phyloP scores from a whole-genome alignment of 2,113 vertebrate genomes.

The Danionella cerebrum region DNA sequence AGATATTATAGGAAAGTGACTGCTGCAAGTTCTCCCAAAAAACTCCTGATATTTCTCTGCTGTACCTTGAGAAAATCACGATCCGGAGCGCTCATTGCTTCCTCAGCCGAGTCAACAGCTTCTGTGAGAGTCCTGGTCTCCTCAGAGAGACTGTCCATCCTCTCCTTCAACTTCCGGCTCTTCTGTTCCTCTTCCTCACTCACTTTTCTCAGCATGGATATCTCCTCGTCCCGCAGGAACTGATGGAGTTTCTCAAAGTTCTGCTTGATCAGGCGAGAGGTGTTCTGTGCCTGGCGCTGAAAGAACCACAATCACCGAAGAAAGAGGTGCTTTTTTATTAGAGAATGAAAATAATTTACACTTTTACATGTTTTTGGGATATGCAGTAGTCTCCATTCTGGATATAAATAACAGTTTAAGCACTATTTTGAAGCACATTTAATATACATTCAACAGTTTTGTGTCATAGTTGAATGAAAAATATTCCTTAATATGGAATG shows the following conservation, averaged over 20 bases:
- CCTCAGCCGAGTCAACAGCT: slow-evolving; percentile 32
- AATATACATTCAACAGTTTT: too few species aligned
- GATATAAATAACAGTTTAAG: too few species aligned
- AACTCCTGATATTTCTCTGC: background rate
- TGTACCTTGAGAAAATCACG: slow-evolving; percentile 43
- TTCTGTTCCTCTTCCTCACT: slow-evolving; percentile 51
- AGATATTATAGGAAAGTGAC: too few species aligned
- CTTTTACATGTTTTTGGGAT: background rate
- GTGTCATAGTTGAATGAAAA: too few species aligned
- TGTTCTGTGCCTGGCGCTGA: slow-evolving; percentile 42
- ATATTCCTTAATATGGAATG: too few species aligned
- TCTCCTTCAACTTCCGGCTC: slow-evolving; percentile 39
- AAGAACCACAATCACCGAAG: background rate
- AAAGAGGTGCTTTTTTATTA: too few species aligned
- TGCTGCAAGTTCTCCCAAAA: too few species aligned
- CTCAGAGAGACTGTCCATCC: slow-evolving; percentile 29
- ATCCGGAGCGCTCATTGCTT: slow-evolving; percentile 36
- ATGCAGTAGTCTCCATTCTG: too few species aligned
- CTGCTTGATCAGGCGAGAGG: slow-evolving; percentile 32
- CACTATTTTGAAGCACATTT: too few species aligned
- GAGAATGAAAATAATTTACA: background rate
- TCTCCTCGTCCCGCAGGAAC: slow-evolving; percentile 48
- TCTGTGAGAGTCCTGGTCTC: slow-evolving; percentile 35
- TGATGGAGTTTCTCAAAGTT: slow-evolving; percentile 54
- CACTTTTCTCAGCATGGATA: slow-evolving; percentile 25